phyloP scores from a whole-genome alignment of 2,113 vertebrate genomes.

The Charadrius vociferus region DNA sequence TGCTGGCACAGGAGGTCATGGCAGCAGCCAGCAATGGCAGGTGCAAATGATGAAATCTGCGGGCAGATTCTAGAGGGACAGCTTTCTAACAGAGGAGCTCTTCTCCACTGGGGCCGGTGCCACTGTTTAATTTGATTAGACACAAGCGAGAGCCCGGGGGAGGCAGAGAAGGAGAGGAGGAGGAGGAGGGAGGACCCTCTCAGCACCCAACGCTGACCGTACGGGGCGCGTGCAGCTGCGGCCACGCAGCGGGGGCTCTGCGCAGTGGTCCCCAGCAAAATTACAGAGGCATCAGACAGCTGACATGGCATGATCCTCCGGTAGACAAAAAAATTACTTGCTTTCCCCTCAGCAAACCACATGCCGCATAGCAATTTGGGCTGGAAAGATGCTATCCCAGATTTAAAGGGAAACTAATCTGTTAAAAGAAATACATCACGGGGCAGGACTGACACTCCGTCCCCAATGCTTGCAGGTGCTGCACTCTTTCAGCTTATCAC shows the following conservation, averaged over 20 bases:
- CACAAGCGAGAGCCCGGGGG: neutral
- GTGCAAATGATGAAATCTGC: neutral
- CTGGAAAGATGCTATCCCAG: neutral
- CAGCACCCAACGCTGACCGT: neutral
- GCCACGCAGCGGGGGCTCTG: neutral
- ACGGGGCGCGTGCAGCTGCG: neutral
- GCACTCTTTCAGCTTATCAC: neutral
- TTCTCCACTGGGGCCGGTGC: neutral
- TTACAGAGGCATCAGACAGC: neutral
- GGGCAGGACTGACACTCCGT: rapidly evolving
- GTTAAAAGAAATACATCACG: neutral
- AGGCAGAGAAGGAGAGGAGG: neutral
- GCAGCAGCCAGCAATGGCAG: slow-evolving; percentile 31
- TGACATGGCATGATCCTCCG: neutral
- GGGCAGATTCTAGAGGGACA: neutral
- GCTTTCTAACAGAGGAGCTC: slow-evolving; percentile 40
- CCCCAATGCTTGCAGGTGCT: rapidly evolving
- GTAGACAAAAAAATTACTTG: neutral
- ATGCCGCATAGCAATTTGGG: neutral
- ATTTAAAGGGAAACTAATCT: slow-evolving; percentile 37
- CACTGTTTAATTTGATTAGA: neutral
- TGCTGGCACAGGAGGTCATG: slow-evolving; percentile 33
- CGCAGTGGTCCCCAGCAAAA: neutral
- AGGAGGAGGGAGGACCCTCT: neutral
- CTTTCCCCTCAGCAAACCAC: slow-evolving; percentile 39